Evolutionary conservation across 2,888 invertebrate species (phyloP), one percentile per base, ranked within the genome.

Genomic region (Laspeyria flexula): DNA sequence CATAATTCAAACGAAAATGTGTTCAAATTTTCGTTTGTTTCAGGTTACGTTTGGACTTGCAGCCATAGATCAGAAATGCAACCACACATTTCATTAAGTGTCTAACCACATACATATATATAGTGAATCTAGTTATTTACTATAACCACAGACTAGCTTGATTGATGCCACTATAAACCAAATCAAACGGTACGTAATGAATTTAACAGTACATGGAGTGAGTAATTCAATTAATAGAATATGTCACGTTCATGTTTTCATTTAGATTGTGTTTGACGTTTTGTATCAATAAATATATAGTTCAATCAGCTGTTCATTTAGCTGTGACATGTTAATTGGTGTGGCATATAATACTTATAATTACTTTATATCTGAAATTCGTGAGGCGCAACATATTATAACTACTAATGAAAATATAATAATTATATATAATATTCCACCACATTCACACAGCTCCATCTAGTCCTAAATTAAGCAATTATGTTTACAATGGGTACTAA

Each of bases 161-260:
- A 60, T 53, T 33, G 47, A 60, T 63, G 43, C 12, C 9, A 18
- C 15, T 34, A 58, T 55, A 37, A 39, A 59, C 38, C 40, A 48
- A 56, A 56, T 48, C 43, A 55, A 55, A 65, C 39, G 37, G 46
- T 47, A 45, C 52, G 55, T 51, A 55, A 63, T 66, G 41, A 47
- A 66, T 64, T 64, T 64, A 54, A 54, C 33, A 43, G 30, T 43
- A 49, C 34, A 42, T 49, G 29, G 16, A n/a, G 13, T 47, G 31
- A 21, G 29, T 60, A 54, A 60, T 55, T 55, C 29, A 47, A 58
- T 64, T 52, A 52, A 42, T 49, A 38, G 18, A 30, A 37, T 41
- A 15, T 11, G 23, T 4, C 27, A 18, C 44, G 45, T 41, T 44
- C 25, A 30, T 43, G 42, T 31, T 51, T 47, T 41, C 34, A 30